phyloP scores from a whole-genome alignment of 2,113 vertebrate genomes.

The Pyrgilauda ruficollis region DNA sequence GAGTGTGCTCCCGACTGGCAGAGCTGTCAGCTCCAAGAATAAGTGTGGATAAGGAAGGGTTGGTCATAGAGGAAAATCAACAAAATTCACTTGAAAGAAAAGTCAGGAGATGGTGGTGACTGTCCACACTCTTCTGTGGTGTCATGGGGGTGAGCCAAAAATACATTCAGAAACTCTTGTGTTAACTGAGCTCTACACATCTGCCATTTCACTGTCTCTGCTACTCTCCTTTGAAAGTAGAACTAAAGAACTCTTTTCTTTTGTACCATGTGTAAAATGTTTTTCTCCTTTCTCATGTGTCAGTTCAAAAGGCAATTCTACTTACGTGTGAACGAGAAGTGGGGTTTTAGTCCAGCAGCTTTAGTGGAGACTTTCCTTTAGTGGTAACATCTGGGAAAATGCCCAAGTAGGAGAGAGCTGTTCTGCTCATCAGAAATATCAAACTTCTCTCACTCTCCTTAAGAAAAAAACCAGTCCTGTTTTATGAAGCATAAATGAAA shows the following conservation, averaged over 20 bases:
- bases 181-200: not conserved
- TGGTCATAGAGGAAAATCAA: not conserved
- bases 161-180: not conserved
- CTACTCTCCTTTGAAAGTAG: not conserved
- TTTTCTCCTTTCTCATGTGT: not conserved
- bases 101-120: not conserved
- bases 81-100: not conserved
- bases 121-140: not conserved
- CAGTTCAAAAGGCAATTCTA: not conserved
- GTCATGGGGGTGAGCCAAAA: not conserved
- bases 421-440: not conserved
- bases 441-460: not conserved
- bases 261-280: not conserved
- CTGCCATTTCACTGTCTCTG: not conserved
- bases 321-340: not conserved
- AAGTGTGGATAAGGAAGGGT: not conserved
- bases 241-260: not conserved
- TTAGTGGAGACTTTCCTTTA: not conserved
- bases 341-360: not conserved
- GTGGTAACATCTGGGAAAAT: not conserved
- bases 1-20: not conserved
- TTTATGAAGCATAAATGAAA: not conserved
- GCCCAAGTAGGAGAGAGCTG: not conserved
- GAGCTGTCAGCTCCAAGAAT: not conserved
- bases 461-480: not conserved